phyloP scores from a whole-genome alignment of 1,140 invertebrate species.

The Mya arenaria region DNA sequence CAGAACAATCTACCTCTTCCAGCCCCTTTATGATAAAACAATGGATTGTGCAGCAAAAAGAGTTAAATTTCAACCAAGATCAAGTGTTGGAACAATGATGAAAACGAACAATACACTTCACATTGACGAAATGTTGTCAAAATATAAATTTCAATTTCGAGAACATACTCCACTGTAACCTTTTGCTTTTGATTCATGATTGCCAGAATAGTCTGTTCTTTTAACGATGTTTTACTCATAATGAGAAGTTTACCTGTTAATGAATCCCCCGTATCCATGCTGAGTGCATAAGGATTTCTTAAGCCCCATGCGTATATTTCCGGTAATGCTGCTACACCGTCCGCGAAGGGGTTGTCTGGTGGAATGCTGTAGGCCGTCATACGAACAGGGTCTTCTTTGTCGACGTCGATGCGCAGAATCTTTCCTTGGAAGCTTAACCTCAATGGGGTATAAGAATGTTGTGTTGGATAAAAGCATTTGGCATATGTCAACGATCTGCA shows the following conservation, averaged over 20 bases:
- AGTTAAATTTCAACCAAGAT: too few species aligned
- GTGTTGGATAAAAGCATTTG: too few species aligned
- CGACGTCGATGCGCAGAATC: conserved; percentile 75
- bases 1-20: not conserved
- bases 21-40: not conserved
- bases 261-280: conserved; percentile 65
- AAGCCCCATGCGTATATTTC: conserved; percentile 78
- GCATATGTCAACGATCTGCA: too few species aligned
- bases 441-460: too few species aligned
- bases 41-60: too few species aligned
- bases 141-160: too few species aligned
- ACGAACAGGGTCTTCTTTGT: conserved; percentile 29
- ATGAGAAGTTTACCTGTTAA: not conserved
- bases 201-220: not conserved
- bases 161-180: not conserved
- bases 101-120: too few species aligned
- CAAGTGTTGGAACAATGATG: too few species aligned
- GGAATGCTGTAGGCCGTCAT: conserved; percentile 65
- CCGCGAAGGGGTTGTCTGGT: conserved; percentile 69
- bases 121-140: too few species aligned
- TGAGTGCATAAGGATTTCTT: conserved; percentile 76
- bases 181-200: not conserved
- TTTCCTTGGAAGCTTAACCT: conserved; percentile 72
- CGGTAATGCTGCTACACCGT: not conserved
- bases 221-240: not conserved